Percentiles rank a stretch among this genome's conserved stretches.
Evolutionary conservation across 1,140 invertebrate genomes (phyloP).

Genomic region (Fopius arisanus): DNA sequence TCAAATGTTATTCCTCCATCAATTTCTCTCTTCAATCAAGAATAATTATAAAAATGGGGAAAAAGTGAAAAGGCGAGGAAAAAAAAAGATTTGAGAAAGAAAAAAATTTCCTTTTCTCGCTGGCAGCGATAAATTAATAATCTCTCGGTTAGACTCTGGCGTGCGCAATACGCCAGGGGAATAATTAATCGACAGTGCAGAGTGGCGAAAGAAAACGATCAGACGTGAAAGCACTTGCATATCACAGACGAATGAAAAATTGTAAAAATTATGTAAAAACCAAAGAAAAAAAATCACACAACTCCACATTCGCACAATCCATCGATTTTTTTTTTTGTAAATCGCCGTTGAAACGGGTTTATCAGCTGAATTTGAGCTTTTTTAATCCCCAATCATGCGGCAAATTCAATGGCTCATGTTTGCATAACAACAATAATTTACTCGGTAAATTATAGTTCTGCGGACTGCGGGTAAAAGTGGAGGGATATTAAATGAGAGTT

Average conservation of each 20-base stretch:
- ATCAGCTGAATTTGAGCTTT: background rate
- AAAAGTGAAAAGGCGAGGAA: background rate
- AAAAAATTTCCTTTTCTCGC: constrained; percentile 15
- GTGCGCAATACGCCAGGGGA: background rate
- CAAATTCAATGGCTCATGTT: background rate
- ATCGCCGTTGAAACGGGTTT: background rate
- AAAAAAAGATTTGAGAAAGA: background rate
- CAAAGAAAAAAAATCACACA: background rate
- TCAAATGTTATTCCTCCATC: too few relatives aligned
- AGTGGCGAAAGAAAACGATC: constrained; percentile 26
- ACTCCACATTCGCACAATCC: background rate
- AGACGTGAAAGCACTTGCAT: constrained; percentile 19
- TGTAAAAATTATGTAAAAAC: background rate
- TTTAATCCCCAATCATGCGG: background rate
- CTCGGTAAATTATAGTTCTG: background rate
- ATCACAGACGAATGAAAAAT: background rate
- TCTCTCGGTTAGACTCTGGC: background rate
- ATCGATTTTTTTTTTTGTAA: background rate
- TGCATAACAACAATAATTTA: background rate
- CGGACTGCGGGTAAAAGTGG: background rate
- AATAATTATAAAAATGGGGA: constrained; percentile 10
- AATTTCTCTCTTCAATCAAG: constrained; percentile 5
- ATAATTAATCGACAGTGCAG: constrained; percentile 20
- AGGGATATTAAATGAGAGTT: background rate
- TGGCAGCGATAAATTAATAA: constrained; percentile 26